phyloP scores from a whole-genome alignment of 2,113 vertebrate species.

The Philantomba maxwellii region DNA sequence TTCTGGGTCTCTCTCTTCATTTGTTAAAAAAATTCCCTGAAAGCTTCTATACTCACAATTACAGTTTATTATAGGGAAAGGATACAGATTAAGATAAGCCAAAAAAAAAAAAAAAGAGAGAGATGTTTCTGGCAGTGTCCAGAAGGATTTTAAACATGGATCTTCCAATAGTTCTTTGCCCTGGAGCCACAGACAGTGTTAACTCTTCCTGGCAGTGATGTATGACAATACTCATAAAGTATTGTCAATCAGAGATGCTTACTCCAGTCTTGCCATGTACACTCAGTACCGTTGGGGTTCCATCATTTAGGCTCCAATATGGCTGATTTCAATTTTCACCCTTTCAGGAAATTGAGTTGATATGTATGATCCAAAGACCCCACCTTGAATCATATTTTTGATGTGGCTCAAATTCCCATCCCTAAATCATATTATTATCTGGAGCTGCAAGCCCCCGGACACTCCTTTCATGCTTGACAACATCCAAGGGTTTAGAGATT shows the following conservation, averaged over 20 bases:
- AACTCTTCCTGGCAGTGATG: neutral
- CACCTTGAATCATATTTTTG: neutral
- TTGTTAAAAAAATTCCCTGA: neutral
- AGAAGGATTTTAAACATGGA: neutral
- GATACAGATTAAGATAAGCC: neutral
- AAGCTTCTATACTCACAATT: neutral
- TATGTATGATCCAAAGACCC: neutral
- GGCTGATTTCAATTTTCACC: neutral
- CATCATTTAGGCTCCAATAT: neutral
- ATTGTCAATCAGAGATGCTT: neutral
- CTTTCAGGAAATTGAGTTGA: neutral
- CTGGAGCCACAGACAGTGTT: neutral
- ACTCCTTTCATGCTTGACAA: neutral
- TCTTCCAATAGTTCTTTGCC: neutral
- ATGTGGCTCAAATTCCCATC: neutral
- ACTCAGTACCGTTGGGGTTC: neutral
- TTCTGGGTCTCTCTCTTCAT: neutral
- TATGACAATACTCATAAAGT: neutral
- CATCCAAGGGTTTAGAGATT: neutral
- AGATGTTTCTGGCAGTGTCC: neutral
- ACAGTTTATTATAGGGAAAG: neutral
- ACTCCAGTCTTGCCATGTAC: neutral
- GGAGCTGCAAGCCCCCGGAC: neutral
- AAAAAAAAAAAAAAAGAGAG: neutral
- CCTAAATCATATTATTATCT: neutral